Evolutionary conservation across 92 coral and sea anemone species (phyloP), one percentile per base, ranked within the genome.

Genomic region (Desmophyllum pertusum): DNA sequence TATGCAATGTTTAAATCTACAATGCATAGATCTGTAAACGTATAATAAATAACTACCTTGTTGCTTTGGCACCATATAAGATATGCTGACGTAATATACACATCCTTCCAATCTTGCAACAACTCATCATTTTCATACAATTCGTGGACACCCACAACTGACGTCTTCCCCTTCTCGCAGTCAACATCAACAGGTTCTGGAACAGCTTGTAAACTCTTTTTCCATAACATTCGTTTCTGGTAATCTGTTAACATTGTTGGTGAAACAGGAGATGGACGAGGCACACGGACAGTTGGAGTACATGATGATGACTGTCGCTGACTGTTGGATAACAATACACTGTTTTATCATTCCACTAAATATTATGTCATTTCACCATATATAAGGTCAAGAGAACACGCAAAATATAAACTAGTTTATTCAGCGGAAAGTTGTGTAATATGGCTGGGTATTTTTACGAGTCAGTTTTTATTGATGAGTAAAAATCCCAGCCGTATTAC

Each of bases 1-100:
- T n/a, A n/a, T n/a, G n/a, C n/a, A n/a, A n/a, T n/a, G n/a, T n/a
- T n/a, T n/a, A n/a, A n/a, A n/a, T n/a, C n/a, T n/a, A n/a, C n/a
- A n/a, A n/a, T n/a, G n/a, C n/a, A n/a, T n/a, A 27, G 11, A 62
- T n/a, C 10, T 62, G 30, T n/a, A 10, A 8, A 62, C 2, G 33
- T n/a, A n/a, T 1, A 62, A 4, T 7, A 31, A 0, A 31, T 5
- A 31, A 33, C 72, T 84, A 89, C 96, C 94, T 85, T 96, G 72
- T 82, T 79, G 10, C 94, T 89, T 62, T 97, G 99, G 77, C 99
- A 96, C 99, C 99, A 96, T 50, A 96, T 92, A 50, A 96, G 94
- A 75, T 96, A 96, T 43, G 99, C 98, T 2, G 98, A 92, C 6
- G 98, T 90, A 36, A 94, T 92, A 65, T 92, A 96, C 70, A 93